Evolutionary conservation across 1,140 invertebrate genomes (phyloP).

Genomic region (Drosophila sturtevanti): DNA sequence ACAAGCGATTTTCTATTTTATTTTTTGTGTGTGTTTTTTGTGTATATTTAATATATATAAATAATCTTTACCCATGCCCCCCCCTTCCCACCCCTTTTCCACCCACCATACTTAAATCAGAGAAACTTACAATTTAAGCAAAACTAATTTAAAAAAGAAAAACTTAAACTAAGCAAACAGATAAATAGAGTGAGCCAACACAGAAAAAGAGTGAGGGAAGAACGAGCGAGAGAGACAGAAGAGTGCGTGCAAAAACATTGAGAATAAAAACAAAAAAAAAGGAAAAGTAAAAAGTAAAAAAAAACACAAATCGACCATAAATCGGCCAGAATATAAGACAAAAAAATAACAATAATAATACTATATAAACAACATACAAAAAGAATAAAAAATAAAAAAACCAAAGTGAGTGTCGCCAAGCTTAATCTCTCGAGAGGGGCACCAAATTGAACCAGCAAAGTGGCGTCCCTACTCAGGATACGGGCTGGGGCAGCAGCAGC

Average conservation of each 20-base stretch:
- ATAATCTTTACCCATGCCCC: not conserved
- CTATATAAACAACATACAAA: too few species aligned
- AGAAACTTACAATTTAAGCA: constrained; percentile 57
- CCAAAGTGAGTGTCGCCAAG: constrained; percentile 17
- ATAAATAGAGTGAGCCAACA: constrained; percentile 29
- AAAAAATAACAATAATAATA: too few species aligned
- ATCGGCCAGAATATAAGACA: constrained; percentile 10
- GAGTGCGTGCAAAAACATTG: constrained; percentile 59
- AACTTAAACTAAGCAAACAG: constrained; percentile 13
- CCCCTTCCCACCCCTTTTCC: not conserved
- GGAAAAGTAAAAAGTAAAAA: constrained; percentile 15
- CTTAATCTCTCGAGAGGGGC: constrained; percentile 47
- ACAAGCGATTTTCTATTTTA: constrained; percentile 66
- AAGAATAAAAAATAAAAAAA: constrained; percentile 21
- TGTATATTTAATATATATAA: constrained; percentile 34
- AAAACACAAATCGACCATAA: constrained; percentile 25
- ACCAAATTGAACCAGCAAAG: constrained; percentile 73
- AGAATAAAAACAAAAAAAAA: constrained; percentile 49
- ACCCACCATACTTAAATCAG: constrained; percentile 32
- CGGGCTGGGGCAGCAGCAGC: constrained; percentile 78
- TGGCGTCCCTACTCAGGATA: constrained; percentile 72
- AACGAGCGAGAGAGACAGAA: constrained; percentile 30
- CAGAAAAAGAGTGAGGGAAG: constrained; percentile 15
- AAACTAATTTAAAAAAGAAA: constrained; percentile 8
- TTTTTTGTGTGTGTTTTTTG: constrained; percentile 76